Conservation (phyloP, 2,113 vertebrate species). For the Melanerpes aurifrons region DNA sequence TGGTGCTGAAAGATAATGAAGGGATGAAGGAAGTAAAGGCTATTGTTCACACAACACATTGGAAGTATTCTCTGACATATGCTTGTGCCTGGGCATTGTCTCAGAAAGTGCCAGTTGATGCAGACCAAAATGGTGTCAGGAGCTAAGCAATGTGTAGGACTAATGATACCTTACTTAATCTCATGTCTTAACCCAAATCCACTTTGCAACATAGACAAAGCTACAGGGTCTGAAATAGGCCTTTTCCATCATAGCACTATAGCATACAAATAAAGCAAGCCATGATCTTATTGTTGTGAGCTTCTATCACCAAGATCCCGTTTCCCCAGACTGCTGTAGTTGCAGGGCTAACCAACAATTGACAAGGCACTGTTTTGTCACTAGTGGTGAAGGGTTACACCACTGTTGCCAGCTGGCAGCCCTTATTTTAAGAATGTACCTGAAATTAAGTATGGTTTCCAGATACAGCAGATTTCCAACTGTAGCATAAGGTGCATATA, state of each 20-base stretch:
- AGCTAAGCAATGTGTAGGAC: no score
- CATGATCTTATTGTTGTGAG: neutral
- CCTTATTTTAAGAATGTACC: neutral
- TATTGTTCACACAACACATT: no score
- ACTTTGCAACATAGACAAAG: neutral
- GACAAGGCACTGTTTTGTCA: neutral
- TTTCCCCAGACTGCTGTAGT: neutral
- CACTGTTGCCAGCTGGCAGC: neutral
- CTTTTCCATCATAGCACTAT: neutral
- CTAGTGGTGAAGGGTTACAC: neutral
- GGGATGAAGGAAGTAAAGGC: no score
- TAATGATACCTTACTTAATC: no score
- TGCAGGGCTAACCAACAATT: neutral
- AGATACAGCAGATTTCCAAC: neutral
- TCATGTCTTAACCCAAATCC: no score
- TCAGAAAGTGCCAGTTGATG: no score
- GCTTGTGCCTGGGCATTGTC: no score
- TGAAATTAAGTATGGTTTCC: neutral
- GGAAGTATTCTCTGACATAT: no score
- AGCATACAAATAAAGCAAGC: neutral
- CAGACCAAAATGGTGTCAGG: no score
- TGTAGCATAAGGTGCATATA: neutral
- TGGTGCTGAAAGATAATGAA: no score
- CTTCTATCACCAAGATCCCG: neutral
- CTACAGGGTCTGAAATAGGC: neutral